Conservation (phyloP, 1,140 invertebrate genomes). For the Agrilus planipennis region DNA sequence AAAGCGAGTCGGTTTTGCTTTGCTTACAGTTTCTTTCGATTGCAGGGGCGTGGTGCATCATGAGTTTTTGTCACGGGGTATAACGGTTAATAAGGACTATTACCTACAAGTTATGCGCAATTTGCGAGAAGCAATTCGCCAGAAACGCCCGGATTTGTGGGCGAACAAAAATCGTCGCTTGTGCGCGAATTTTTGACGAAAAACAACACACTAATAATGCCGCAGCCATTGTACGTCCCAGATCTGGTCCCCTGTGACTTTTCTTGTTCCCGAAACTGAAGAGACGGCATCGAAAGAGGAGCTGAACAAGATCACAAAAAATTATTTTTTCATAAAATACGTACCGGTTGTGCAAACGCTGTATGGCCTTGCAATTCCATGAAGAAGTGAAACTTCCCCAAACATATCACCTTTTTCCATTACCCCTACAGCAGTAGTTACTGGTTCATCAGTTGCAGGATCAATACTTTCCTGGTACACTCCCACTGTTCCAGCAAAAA, state of each 20-base stretch:
- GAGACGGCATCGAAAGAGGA: not conserved
- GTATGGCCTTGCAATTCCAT: conserved; percentile 42
- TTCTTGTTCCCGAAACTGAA: not conserved
- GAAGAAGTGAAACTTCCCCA: conserved; percentile 48
- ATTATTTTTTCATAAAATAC: conserved; percentile 16
- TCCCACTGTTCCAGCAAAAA: conserved; percentile 42
- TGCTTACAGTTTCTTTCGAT: too few relatives aligned
- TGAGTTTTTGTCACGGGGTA: too few relatives aligned
- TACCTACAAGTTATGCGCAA: too few relatives aligned
- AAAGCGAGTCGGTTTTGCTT: too few relatives aligned
- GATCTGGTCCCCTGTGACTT: not conserved
- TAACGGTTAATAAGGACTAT: too few relatives aligned
- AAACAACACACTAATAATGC: not conserved
- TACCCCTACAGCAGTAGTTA: conserved; percentile 26
- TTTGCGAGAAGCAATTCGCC: too few relatives aligned
- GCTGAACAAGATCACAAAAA: not conserved
- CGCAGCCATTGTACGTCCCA: not conserved
- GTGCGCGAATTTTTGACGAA: not conserved
- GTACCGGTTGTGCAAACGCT: conserved; percentile 43
- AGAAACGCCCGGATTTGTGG: not conserved
- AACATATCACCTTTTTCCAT: conserved; percentile 43
- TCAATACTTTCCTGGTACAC: conserved; percentile 39
- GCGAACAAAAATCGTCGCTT: not conserved
- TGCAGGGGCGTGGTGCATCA: too few relatives aligned
- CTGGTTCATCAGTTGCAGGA: conserved; percentile 35